Evolutionary conservation across 2,888 invertebrate genomes (phyloP).

Genomic region (Leptinotarsa peninsularis): DNA sequence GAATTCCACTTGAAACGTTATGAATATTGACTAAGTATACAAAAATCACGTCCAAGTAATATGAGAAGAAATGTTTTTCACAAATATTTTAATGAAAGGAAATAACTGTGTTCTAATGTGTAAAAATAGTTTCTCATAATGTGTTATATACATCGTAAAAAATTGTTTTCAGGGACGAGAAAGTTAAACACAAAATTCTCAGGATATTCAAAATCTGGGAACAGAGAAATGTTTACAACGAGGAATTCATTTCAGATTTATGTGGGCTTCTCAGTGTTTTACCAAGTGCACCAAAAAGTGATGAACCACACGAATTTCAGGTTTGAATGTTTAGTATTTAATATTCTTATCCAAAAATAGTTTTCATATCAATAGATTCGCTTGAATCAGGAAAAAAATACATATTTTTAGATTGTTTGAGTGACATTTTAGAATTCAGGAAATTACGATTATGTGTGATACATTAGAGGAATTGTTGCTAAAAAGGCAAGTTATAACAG

Average conservation of each 20-base stretch:
- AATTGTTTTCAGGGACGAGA: conserved; percentile 78
- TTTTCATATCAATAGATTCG: too few relatives aligned
- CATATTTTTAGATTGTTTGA: too few relatives aligned
- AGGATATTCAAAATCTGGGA: conserved; percentile 97
- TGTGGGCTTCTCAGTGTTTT: conserved; percentile 85
- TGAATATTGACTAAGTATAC: too few relatives aligned
- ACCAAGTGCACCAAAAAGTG: conserved; percentile 76
- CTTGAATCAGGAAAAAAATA: too few relatives aligned
- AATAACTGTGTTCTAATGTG: neutral
- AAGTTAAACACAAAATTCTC: conserved; percentile 86
- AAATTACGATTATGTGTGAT: too few relatives aligned
- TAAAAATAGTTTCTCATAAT: neutral
- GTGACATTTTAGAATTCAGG: too few relatives aligned
- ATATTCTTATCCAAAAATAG: neutral
- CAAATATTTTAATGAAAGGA: too few relatives aligned
- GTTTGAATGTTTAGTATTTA: conserved; percentile 61
- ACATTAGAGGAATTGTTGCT: too few relatives aligned
- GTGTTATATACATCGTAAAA: neutral
- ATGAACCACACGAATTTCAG: conserved; percentile 82
- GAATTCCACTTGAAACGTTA: too few relatives aligned
- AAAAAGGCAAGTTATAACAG: too few relatives aligned
- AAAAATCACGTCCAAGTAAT: too few relatives aligned
- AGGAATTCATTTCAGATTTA: conserved; percentile 89
- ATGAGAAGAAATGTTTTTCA: too few relatives aligned
- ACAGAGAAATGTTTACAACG: conserved; percentile 90